Conservation (phyloP, 2,113 vertebrate genomes). For the Turdus rufiventris region DNA sequence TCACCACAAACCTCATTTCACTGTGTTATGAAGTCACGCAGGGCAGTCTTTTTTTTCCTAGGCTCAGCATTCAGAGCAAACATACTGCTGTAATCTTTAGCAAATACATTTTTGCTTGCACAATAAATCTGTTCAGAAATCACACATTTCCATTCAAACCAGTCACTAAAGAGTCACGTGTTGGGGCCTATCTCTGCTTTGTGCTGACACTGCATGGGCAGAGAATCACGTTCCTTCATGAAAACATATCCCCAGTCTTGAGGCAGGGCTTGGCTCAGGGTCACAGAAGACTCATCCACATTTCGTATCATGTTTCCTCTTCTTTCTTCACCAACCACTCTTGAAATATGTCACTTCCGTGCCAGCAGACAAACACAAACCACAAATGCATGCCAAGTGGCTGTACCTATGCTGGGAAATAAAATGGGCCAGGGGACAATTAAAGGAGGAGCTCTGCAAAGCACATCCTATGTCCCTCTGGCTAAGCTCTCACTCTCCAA, state of each 20-base stretch:
- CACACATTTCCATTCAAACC: constrained; percentile 34
- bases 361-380: background rate
- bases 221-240: background rate
- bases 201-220: constrained; percentile 7
- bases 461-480: background rate
- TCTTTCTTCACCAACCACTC: background rate
- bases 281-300: background rate
- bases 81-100: constrained; percentile 4
- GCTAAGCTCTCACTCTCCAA: background rate
- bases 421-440: background rate
- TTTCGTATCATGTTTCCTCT: background rate
- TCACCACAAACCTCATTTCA: background rate
- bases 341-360: background rate
- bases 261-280: background rate
- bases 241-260: constrained; percentile 17
- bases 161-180: constrained; percentile 8
- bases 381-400: background rate
- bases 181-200: constrained; percentile 37
- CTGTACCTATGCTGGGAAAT: background rate
- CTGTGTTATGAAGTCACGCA: background rate
- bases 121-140: constrained; percentile 51
- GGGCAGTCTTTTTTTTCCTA: background rate
- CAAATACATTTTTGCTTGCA: constrained; percentile 50
- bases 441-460: background rate
- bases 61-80: constrained; percentile 20